These are phyloP conservation scores for Hydrolagus affinis DNA, from an alignment of 2,113 vertebrate genomes.

Conservation along the genomic window DNA sequence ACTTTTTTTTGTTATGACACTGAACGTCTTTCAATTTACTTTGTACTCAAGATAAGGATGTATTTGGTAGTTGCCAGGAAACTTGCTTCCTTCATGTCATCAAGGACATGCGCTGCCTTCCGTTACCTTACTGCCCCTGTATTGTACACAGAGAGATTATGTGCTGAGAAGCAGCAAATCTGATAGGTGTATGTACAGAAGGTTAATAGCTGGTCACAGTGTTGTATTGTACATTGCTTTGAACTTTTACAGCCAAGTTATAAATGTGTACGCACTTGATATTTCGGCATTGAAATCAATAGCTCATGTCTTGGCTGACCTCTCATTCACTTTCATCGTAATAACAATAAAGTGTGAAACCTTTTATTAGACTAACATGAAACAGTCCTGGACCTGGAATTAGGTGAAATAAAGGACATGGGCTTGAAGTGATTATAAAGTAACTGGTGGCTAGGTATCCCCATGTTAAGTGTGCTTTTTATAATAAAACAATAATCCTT, in stretches of 20 bases:
- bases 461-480: neutral
- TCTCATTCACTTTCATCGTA: neutral
- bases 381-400: neutral
- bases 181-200: neutral
- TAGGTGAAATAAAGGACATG: neutral
- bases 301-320: slow-evolving; percentile 16
- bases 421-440: too few species aligned
- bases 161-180: neutral
- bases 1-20: too few species aligned
- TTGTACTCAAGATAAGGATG: neutral
- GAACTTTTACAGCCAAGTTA: slow-evolving; percentile 24
- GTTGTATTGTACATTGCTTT: neutral
- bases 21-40: neutral
- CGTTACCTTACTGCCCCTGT: neutral
- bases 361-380: neutral
- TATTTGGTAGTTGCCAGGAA: neutral
- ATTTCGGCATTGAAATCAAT: neutral
- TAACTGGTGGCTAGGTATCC: neutral
- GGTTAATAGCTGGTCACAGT: neutral
- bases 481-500: neutral
- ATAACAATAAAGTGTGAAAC: neutral
- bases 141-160: neutral
- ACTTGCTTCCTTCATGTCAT: neutral
- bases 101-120: neutral
- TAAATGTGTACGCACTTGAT: neutral